A percentile compares a stretch with the other conserved stretches of the same genome.
phyloP scores from a whole-genome alignment of 1,140 invertebrate species.

The Mactra quadrangularis region DNA sequence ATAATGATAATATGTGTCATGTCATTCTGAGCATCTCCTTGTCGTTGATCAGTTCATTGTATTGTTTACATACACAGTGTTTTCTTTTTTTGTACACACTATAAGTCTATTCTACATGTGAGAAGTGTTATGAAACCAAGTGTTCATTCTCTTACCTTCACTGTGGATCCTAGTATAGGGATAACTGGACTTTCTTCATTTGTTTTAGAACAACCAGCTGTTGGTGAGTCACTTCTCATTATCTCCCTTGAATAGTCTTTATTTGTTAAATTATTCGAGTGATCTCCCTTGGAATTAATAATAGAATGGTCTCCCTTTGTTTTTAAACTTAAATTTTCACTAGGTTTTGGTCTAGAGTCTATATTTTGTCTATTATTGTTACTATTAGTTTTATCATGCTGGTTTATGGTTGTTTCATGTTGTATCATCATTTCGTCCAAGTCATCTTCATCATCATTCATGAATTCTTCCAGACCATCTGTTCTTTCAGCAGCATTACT shows the following conservation, averaged over 20 bases:
- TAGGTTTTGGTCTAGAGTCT: not conserved
- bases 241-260: not conserved
- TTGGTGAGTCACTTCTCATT: constrained; percentile 10
- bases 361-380: not conserved
- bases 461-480: constrained; percentile 73
- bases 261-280: too few species aligned
- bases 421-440: constrained; percentile 66
- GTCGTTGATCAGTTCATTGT: too few species aligned
- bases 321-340: not conserved
- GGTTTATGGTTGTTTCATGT: constrained; percentile 46
- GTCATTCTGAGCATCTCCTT: too few species aligned
- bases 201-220: constrained; percentile 7
- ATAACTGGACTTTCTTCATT: constrained; percentile 66
- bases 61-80: not conserved
- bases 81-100: not conserved
- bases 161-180: constrained; percentile 56
- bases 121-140: not conserved
- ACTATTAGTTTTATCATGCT: not conserved
- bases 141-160: constrained; percentile 26
- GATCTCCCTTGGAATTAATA: constrained; percentile 17
- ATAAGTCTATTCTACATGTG: too few species aligned
- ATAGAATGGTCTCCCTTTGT: too few species aligned
- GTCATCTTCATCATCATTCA: constrained; percentile 72
- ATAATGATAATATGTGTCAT: not conserved
- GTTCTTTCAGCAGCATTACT: constrained; percentile 48